A percentile compares a stretch with the other conserved stretches of the same genome.
Conservation (phyloP, 2,888 invertebrate species). For the Machimus rusticus region DNA sequence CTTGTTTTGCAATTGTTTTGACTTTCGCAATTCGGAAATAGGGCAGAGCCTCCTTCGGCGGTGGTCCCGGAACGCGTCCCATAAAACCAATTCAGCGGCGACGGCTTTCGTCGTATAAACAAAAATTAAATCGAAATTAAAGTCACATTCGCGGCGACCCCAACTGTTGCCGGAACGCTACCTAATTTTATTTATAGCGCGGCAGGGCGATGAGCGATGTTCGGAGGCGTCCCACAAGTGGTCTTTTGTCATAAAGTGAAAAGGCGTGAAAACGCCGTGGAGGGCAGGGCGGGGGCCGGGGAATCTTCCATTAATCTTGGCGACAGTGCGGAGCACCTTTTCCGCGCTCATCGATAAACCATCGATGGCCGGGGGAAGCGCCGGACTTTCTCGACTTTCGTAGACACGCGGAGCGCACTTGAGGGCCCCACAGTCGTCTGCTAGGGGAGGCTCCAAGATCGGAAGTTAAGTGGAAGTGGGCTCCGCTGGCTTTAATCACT, state of each 20-base stretch:
- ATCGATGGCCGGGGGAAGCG: neutral
- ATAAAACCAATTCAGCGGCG: neutral
- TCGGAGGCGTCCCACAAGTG: conserved; percentile 26
- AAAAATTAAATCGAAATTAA: conserved; percentile 37
- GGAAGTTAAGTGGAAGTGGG: neutral
- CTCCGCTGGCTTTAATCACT: neutral
- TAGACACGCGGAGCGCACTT: neutral
- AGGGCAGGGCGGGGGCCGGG: neutral
- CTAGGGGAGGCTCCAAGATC: neutral
- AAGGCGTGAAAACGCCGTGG: neutral
- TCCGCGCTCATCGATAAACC: neutral
- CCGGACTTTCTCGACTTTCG: neutral
- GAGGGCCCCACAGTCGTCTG: neutral
- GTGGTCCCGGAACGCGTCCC: neutral
- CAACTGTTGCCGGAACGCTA: neutral
- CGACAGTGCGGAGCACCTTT: neutral
- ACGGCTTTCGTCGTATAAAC: neutral
- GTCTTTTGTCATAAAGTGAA: conserved; percentile 24
- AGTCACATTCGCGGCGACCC: neutral
- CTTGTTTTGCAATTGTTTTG: neutral
- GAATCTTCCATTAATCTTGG: neutral
- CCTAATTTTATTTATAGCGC: conserved; percentile 33
- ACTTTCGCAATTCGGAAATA: neutral
- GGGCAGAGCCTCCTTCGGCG: neutral
- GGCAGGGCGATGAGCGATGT: neutral